These are phyloP conservation scores for Thalassarche chlororhynchos DNA, from an alignment of 2,113 vertebrate species.

Conservation along the genomic window DNA sequence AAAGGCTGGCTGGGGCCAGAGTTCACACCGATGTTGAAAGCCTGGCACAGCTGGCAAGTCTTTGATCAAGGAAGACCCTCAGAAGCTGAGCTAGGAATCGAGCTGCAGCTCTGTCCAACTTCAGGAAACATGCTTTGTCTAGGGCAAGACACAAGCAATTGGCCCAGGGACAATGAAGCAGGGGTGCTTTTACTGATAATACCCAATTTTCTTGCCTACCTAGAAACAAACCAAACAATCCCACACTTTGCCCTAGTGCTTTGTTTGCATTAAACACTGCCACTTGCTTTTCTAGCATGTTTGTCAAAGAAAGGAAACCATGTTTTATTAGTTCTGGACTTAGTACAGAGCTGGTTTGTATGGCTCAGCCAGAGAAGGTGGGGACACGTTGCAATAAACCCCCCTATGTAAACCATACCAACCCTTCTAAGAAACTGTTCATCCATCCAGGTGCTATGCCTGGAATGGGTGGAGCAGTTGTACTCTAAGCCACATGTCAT, in stretches of 20 bases:
- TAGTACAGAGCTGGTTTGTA: neutral
- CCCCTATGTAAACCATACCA: neutral
- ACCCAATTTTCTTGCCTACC: constrained; percentile 3
- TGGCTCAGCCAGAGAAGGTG: neutral
- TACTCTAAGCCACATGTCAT: neutral
- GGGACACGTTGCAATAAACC: constrained; percentile 7
- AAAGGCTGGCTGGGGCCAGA: neutral
- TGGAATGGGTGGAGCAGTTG: neutral
- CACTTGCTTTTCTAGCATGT: constrained; percentile 1
- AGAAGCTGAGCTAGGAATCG: neutral
- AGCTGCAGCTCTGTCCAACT: neutral
- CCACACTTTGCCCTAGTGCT: neutral
- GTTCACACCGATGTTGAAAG: neutral
- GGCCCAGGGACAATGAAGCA: neutral
- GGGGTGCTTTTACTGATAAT: neutral
- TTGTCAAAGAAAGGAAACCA: constrained; percentile 31
- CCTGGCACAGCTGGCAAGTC: neutral
- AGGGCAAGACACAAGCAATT: neutral
- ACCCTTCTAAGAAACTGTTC: neutral
- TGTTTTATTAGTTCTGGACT: constrained; percentile 45
- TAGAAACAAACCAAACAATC: neutral
- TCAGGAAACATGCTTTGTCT: neutral
- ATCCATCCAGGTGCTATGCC: neutral
- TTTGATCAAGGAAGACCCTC: neutral
- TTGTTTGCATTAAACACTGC: constrained; percentile 35